Conservation (phyloP, 2,113 vertebrate genomes). For the Spea bombifrons region DNA sequence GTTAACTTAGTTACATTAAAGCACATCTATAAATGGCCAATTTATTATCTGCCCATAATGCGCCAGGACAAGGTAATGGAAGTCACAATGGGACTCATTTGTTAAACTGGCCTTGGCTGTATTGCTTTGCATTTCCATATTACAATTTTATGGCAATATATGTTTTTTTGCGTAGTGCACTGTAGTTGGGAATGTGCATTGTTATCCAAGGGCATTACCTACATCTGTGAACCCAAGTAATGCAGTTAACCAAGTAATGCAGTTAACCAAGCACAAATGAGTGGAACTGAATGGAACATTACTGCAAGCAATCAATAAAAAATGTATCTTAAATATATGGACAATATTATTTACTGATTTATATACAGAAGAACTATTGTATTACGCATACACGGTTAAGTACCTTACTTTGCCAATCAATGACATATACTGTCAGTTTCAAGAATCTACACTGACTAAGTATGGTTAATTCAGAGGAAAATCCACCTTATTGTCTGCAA, state of each 20-base stretch:
- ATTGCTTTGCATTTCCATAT: slow-evolving; percentile 32
- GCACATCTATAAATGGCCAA: background rate
- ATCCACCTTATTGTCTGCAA: too few species aligned
- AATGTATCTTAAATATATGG: background rate
- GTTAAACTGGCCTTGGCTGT: slow-evolving; percentile 7
- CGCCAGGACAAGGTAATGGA: slow-evolving; percentile 23
- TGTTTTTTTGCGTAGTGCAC: slow-evolving; percentile 32
- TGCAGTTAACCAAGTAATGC: slow-evolving; percentile 6
- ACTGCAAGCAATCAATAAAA: slow-evolving; percentile 34
- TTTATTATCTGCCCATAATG: slow-evolving; percentile 23
- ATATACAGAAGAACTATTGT: too few species aligned
- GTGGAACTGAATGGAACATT: slow-evolving; percentile 27
- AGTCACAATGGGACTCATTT: slow-evolving; percentile 24
- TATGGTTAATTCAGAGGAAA: background rate
- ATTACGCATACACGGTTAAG: slow-evolving; percentile 10
- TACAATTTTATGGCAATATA: slow-evolving; percentile 23
- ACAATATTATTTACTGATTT: too few species aligned
- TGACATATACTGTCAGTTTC: slow-evolving; percentile 1
- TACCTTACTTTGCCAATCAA: slow-evolving; percentile 18
- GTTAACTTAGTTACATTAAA: slow-evolving; percentile 24
- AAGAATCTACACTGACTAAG: background rate
- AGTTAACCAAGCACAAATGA: slow-evolving; percentile 33
- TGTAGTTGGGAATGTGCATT: slow-evolving; percentile 15
- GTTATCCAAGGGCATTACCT: slow-evolving; percentile 38
- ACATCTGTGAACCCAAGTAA: slow-evolving; percentile 19